Evolutionary conservation across 2,888 invertebrate genomes (phyloP).

Genomic region (Microdon myrmicae): DNA sequence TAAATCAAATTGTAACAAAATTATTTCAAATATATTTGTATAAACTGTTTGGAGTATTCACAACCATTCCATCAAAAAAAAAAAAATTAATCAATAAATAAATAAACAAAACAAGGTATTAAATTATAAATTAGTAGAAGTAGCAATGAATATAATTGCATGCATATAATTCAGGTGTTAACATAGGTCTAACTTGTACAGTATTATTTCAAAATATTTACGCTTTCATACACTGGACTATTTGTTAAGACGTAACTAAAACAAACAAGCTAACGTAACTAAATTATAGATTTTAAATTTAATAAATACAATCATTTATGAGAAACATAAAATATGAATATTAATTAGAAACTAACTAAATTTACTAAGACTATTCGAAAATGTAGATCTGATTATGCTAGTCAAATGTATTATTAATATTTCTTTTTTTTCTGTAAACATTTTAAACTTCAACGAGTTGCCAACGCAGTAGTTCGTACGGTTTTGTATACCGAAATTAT

Average conservation of each 20-base stretch:
- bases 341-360: constrained; percentile 28
- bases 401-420: no score
- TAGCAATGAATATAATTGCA: constrained; percentile 11
- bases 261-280: no score
- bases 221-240: no score
- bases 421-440: constrained; percentile 13
- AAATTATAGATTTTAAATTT: constrained; percentile 34
- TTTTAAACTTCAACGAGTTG: constrained; percentile 1
- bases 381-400: constrained; percentile 18
- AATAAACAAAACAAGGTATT: constrained; percentile 11
- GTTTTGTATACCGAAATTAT: no score
- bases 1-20: constrained; percentile 17
- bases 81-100: constrained; percentile 13
- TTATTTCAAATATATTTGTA: constrained; percentile 7
- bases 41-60: constrained; percentile 33
- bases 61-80: constrained; percentile 42
- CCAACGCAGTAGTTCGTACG: no score
- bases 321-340: constrained; percentile 34
- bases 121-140: constrained; percentile 5
- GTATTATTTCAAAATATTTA: constrained; percentile 1
- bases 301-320: no score
- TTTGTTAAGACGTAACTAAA: no score
- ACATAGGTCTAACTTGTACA: constrained; percentile 6
- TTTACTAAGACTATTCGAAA: constrained; percentile 11
- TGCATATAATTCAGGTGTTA: constrained; percentile 19